Percentiles rank a stretch among this genome's conserved stretches.
These are phyloP conservation scores for Heliornis fulica DNA, from an alignment of 2,113 vertebrate genomes.

Conservation along the genomic window DNA sequence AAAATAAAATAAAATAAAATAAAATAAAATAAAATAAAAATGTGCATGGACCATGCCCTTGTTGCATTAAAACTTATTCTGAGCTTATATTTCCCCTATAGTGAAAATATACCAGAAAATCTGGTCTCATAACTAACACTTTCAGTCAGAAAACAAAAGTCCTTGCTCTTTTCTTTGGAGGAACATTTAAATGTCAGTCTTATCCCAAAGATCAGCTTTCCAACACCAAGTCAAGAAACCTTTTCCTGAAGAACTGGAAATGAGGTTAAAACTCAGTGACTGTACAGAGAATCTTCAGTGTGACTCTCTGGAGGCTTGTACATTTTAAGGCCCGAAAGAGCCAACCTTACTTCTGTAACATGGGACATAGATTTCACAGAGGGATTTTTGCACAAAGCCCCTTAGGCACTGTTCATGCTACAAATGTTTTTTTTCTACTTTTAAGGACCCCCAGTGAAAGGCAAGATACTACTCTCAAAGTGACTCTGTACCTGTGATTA, in stretches of 20 bases:
- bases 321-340: background rate
- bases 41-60: background rate
- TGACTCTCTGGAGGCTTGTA: background rate
- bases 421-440: background rate
- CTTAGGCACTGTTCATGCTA: background rate
- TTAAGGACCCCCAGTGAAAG: background rate
- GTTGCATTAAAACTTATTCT: background rate
- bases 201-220: background rate
- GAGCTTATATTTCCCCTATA: background rate
- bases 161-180: background rate
- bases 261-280: background rate
- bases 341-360: background rate
- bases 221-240: background rate
- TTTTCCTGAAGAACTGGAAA: background rate
- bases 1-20: no score
- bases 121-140: background rate
- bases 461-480: background rate
- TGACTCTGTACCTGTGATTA: background rate
- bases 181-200: background rate
- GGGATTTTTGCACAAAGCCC: background rate
- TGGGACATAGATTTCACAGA: background rate
- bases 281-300: background rate
- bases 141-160: background rate
- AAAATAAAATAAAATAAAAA: no score
- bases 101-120: background rate